These are phyloP conservation scores for Carapus acus DNA, from an alignment of 2,797 vertebrate species.

Conservation along the genomic window DNA sequence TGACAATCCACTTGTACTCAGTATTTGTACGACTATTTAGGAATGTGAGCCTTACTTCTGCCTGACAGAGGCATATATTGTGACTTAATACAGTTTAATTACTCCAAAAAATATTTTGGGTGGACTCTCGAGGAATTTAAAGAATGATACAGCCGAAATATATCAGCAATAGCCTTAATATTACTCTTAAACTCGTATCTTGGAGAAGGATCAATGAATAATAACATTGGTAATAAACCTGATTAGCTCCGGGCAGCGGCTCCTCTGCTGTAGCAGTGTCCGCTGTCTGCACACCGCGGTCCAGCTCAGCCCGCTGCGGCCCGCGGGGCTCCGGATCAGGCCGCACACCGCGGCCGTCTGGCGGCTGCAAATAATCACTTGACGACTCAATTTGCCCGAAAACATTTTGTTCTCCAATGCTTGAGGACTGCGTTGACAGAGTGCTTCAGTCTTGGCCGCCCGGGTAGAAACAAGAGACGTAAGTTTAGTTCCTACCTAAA, in stretches of 20 bases:
- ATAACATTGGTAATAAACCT: no score
- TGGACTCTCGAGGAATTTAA: no score
- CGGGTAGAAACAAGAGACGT: slow-evolving; percentile 44
- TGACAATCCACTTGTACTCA: no score
- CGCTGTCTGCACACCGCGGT: slow-evolving; percentile 43
- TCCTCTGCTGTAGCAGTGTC: slow-evolving; percentile 35
- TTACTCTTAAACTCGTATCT: no score
- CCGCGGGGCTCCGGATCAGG: neutral
- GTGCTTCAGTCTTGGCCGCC: neutral
- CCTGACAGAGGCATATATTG: no score
- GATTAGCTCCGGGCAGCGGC: neutral
- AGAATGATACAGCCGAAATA: no score
- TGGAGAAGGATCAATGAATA: no score
- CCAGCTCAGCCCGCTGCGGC: slow-evolving; percentile 42
- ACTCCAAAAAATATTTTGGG: no score
- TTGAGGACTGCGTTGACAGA: slow-evolving; percentile 24
- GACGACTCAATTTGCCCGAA: slow-evolving; percentile 32
- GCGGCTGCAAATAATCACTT: slow-evolving; percentile 24
- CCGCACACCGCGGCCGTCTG: neutral
- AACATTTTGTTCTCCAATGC: slow-evolving; percentile 35
- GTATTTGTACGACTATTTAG: no score
- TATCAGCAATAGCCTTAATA: no score
- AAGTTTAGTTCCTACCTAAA: neutral
- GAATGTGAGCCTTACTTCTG: no score
- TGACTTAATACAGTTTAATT: no score